Base-by-base conservation (phyloP, 2,797 vertebrate genomes). In the Taeniopygia guttata region DNA sequence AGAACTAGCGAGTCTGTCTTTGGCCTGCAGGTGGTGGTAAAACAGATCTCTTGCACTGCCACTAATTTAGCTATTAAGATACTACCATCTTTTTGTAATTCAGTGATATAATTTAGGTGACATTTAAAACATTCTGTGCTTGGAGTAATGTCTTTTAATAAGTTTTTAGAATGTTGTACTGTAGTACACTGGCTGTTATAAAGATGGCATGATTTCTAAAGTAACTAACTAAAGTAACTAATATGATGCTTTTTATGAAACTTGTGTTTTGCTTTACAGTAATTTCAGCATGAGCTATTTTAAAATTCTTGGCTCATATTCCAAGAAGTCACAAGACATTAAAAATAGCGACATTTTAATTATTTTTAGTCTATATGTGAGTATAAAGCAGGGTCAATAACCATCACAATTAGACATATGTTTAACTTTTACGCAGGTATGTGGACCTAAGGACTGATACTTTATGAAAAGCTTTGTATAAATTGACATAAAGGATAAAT, bases 241-340 rank as follows among this genome's bases (percentile, higher is more conserved):
- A 84, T n/a, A 15, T 66, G 16, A 21, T 68, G 34, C 27, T 49
- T 93, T 88, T 72, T 88, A 64, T 81, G 84, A 48, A 93, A 54
- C 19, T 59, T 14, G 11, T 91, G 34, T 38, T 93, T 82, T 87
- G 48, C 32, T 45, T 89, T 25, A 27, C 73, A 55, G 43, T 87
- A 73, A 56, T 94, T 93, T 93, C 70, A 79, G 48, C 45, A 63
- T 66, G 56, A 92, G 32, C 74, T 87, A 5, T 87, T 93, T 84
- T 56, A 52, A 84, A 85, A 78, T 60, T 93, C 43, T 72, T 87
- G 70, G 26, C 45, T 81, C 19, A 19, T 14, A 12, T 93, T 91
- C 38, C 34, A 84, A 22, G 55, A 69, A 84, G 45, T 82, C 76
- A 67, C 34, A 75, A 86, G 73, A 59, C 14, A 55, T 69, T 69